Base-by-base conservation (phyloP, 2,113 vertebrate species). In the Tupaia chinensis region DNA sequence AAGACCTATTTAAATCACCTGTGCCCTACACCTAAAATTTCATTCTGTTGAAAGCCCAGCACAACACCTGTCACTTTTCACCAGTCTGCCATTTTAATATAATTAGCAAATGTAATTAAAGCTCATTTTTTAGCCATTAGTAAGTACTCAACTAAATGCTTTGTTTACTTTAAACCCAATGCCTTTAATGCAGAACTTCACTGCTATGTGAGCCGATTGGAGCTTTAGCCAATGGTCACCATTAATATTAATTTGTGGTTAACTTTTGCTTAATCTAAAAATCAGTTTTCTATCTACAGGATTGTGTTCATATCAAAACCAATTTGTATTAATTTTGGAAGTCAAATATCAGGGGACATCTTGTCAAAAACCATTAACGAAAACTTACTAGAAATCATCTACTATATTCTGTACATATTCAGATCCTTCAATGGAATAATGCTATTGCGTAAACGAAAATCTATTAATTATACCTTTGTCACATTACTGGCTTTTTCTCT, bases 261-360 rank as follows among this genome's bases (percentile, higher is more conserved):
- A 96, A 83, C 66, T 94, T 95, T 91, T 89, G 32, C 60, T 93
- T 95, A 93, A 83, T 96, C 65, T 74, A 73, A 89, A 97, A 95
- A 86, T 95, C 82, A 91, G 68, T 96, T 94, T 96, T 15, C 66
- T 88, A 76, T 95, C 82, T 95, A 73, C 19, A 96, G 56, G 66
- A 92, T 56, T 92, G 14, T 87, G 56, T 87, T 95, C 88, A 76
- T 89, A 94, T 87, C 19, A 91, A 97, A 96, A 87, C 78, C 86
- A 97, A 97, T 97, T 94, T 96, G 83, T 95, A 87, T 93, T 97
- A 94, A 96, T 96, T 97, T 97, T 84, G 34, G 12, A 94, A 97
- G 83, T 94, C 68, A 97, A 88, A 58, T 98, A 97, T 96, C 95
- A 96, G 70, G 91, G 90, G 61, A 91, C n/a, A 93, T 94, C 72